phyloP scores from a whole-genome alignment of 2,113 vertebrate genomes.

The Pluvianellus socialis region DNA sequence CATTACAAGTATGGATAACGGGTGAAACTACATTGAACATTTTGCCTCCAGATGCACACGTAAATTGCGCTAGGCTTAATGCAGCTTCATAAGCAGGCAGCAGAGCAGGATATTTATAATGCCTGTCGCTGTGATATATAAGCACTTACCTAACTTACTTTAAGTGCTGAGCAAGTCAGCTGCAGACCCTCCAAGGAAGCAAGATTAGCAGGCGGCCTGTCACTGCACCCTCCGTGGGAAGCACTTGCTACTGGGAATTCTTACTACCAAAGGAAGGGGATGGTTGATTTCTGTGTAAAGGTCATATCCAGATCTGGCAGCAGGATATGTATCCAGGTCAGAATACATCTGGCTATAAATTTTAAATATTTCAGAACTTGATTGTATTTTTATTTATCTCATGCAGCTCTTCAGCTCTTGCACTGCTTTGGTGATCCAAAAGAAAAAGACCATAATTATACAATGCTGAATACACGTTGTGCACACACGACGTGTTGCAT shows the following conservation, averaged over 20 bases:
- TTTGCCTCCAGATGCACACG: background rate
- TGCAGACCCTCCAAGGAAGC: background rate
- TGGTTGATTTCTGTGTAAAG: background rate
- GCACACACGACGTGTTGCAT: background rate
- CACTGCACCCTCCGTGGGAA: background rate
- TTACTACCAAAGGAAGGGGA: background rate
- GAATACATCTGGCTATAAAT: background rate
- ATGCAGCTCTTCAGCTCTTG: background rate
- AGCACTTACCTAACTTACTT: slow-evolving; percentile 8
- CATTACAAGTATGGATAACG: background rate
- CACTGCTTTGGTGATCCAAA: background rate
- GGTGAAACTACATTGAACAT: background rate
- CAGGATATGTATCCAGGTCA: background rate
- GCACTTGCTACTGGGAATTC: background rate
- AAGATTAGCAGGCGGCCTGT: background rate
- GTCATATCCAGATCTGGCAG: background rate
- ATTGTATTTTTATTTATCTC: background rate
- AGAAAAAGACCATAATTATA: background rate
- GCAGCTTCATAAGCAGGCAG: background rate
- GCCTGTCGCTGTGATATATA: background rate
- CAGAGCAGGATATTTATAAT: background rate
- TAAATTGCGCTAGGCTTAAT: background rate
- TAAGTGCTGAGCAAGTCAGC: slow-evolving; percentile 1
- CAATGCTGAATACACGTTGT: background rate
- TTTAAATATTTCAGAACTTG: background rate